Percentiles rank a stretch among this genome's conserved stretches.
phyloP scores from a whole-genome alignment of 2,113 vertebrate genomes.

The Tragelaphus imberbis region DNA sequence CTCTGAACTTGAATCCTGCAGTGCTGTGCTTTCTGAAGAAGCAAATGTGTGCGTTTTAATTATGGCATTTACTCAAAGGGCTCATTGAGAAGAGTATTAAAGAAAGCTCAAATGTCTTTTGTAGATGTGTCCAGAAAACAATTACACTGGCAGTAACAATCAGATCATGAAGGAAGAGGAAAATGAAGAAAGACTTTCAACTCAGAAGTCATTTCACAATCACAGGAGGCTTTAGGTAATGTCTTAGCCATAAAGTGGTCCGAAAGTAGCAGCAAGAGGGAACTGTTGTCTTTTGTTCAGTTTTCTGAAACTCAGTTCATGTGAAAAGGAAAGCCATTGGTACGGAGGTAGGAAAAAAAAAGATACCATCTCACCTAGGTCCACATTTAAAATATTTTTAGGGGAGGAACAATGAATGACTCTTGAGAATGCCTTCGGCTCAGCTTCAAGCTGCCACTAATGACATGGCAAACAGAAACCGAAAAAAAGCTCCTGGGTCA shows the following conservation, averaged over 20 bases:
- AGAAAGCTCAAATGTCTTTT: not conserved
- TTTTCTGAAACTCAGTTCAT: not conserved
- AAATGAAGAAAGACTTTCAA: not conserved
- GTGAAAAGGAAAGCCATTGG: not conserved
- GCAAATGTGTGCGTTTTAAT: conserved; percentile 44
- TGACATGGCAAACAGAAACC: not conserved
- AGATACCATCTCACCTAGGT: not conserved
- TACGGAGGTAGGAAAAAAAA: not conserved
- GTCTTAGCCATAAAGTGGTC: not conserved
- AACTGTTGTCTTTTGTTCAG: not conserved
- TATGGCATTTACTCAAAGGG: conserved; percentile 26
- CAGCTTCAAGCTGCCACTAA: conserved; percentile 4
- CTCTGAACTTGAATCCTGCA: conserved; percentile 29
- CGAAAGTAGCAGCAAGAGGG: not conserved
- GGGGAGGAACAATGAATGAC: not conserved
- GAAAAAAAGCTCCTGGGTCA: not conserved
- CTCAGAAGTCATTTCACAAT: not conserved
- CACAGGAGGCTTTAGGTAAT: not conserved
- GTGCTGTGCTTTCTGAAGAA: conserved; percentile 28
- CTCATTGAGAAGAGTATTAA: not conserved
- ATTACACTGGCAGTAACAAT: not conserved
- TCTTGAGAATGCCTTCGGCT: conserved; percentile 17
- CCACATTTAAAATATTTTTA: conserved; percentile 10
- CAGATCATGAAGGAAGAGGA: conserved; percentile 1
- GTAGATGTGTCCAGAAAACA: conserved; percentile 23